These are phyloP conservation scores for Hydraecia micacea DNA, from an alignment of 2,888 invertebrate species.

Conservation along the genomic window DNA sequence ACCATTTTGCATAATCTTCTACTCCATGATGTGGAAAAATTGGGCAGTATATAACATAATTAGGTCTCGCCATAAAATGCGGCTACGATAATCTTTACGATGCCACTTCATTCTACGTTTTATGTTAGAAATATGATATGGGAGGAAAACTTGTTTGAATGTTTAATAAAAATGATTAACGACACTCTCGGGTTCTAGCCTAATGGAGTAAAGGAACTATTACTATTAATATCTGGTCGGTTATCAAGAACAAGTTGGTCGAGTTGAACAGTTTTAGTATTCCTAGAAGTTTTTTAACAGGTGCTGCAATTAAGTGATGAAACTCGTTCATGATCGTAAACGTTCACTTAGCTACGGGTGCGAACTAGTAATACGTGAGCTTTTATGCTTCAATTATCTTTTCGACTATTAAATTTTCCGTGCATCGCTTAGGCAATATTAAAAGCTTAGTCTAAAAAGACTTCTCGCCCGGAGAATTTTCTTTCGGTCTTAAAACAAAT, in stretches of 20 bases:
- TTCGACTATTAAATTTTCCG: no score
- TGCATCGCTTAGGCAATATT: background rate
- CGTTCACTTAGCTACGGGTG: background rate
- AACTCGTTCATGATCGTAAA: conserved; percentile 16
- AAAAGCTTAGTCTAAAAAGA: background rate
- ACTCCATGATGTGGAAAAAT: conserved; percentile 60
- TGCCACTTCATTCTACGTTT: conserved; percentile 41
- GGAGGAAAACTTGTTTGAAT: conserved; percentile 40
- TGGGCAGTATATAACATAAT: conserved; percentile 63
- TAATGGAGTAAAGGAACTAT: conserved; percentile 37
- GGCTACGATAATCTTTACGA: conserved; percentile 60
- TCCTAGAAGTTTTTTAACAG: conserved; percentile 22
- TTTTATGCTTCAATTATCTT: background rate
- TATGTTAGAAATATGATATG: conserved; percentile 46
- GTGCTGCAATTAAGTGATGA: conserved; percentile 16
- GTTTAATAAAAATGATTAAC: conserved; percentile 47
- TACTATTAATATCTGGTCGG: conserved; percentile 35
- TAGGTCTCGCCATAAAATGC: conserved; percentile 53
- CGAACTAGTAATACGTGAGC: background rate
- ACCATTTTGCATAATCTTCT: conserved; percentile 65
- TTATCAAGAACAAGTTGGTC: conserved; percentile 18
- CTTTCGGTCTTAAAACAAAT: conserved; percentile 19
- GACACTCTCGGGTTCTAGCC: background rate
- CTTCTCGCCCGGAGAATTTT: background rate
- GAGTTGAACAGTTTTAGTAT: conserved; percentile 32